phyloP scores from a whole-genome alignment of 2,888 invertebrate species.

The Fragum whitleyi region DNA sequence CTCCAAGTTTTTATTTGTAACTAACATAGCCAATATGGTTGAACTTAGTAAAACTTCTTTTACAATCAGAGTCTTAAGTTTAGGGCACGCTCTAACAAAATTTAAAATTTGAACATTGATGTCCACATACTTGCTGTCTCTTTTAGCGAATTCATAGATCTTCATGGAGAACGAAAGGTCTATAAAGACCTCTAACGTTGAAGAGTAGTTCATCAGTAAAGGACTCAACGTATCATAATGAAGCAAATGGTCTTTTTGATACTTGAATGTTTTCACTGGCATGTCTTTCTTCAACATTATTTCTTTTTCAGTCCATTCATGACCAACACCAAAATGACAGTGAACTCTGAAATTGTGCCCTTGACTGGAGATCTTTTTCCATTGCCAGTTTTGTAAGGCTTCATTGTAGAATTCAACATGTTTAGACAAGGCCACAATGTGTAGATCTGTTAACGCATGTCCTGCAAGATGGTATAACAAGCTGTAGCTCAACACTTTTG shows the following conservation, averaged over 20 bases:
- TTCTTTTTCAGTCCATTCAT: constrained; percentile 68
- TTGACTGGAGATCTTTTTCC: constrained; percentile 61
- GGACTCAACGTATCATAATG: constrained; percentile 44
- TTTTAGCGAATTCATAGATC: constrained; percentile 37
- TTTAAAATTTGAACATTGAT: constrained; percentile 55
- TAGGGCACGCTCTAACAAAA: constrained; percentile 58
- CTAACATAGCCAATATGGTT: constrained; percentile 60
- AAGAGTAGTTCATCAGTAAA: constrained; percentile 47
- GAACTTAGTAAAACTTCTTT: constrained; percentile 66
- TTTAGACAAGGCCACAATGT: constrained; percentile 62
- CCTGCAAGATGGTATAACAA: constrained; percentile 64
- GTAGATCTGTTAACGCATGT: constrained; percentile 58
- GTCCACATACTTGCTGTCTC: constrained; percentile 13
- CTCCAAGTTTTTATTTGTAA: constrained; percentile 51
- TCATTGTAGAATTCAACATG: constrained; percentile 64
- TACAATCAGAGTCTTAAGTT: constrained; percentile 59
- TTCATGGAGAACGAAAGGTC: constrained; percentile 58
- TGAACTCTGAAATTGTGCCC: constrained; percentile 60
- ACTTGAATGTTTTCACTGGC: constrained; percentile 63
- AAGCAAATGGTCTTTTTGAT: constrained; percentile 55
- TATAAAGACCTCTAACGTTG: constrained; percentile 64
- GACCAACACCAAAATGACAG: constrained; percentile 59
- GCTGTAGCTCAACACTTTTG: constrained; percentile 66
- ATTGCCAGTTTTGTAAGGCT: constrained; percentile 63
- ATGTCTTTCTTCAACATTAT: constrained; percentile 63